Base-by-base conservation (phyloP, 1,140 invertebrate genomes). In the Polyergus mexicanus region DNA sequence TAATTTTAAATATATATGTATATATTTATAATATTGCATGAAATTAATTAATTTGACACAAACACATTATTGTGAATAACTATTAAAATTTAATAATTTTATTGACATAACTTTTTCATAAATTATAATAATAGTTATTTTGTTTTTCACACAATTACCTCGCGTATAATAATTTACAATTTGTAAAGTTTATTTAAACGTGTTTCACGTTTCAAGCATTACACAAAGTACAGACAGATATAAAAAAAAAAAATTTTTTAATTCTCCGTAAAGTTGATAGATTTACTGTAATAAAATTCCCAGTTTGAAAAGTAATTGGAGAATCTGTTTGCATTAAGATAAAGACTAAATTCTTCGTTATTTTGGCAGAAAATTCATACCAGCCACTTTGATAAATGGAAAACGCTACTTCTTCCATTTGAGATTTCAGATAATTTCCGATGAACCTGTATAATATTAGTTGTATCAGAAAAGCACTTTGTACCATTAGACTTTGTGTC, bases 171-270 rank as follows among this genome's bases (percentile, higher is more conserved):
- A 44, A 11, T 44, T 44, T 44, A 44, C 1, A 44, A 44, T 13
- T 3, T 44, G 11, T 44, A 0, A 44, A 13, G 3, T 13, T 3
- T 38, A 38, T 68, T 35, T 65, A 8, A 35, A 6, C 19, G n/a
- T 68, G 19, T 44, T 44, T 89, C 2, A 89, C 13, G 41, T 3
- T 28, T 65, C 69, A 13, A 90, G 8, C 88, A 89, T 90, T 22
- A 89, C 63, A 5, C 88, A 85, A 0, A 90, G 28, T 10, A 90
- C 68, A 13, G 88, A 90, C 0, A 90, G 19, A n/a, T 90, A 90
- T 1, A 88, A 89, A 25, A 87, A 44, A 25, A n/a, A n/a, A n/a
- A n/a, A n/a, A n/a, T n/a, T n/a, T n/a, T n/a, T n/a, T n/a, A n/a
- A n/a, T n/a, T n/a, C n/a, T n/a, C n/a, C n/a, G n/a, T n/a, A n/a